These are phyloP conservation scores for Silvanus unidentatus DNA, from an alignment of 2,888 invertebrate species.

Conservation along the genomic window DNA sequence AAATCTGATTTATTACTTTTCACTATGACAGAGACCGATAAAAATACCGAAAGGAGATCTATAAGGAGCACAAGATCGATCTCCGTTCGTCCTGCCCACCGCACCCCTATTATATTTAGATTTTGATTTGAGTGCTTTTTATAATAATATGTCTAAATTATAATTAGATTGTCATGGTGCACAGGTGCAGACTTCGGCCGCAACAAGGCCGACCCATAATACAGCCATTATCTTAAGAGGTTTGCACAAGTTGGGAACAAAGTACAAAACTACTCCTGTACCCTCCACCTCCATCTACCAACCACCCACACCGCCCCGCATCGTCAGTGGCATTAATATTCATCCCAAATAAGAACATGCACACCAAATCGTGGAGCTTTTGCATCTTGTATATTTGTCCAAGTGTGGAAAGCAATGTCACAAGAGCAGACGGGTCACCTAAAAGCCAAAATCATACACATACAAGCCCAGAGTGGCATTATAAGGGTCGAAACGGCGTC, in stretches of 20 bases:
- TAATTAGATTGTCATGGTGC: constrained; percentile 30
- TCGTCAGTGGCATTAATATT: constrained; percentile 1
- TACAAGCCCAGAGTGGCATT: background rate
- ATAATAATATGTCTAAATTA: constrained; percentile 19
- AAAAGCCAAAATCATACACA: background rate
- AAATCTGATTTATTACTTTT: constrained; percentile 17
- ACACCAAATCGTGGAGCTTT: no score
- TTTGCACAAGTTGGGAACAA: constrained; percentile 30
- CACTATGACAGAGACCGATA: background rate
- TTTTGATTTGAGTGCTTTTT: no score
- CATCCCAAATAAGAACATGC: no score
- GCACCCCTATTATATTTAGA: no score
- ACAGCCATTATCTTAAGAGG: constrained; percentile 40
- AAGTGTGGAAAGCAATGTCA: no score
- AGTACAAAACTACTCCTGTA: constrained; percentile 19
- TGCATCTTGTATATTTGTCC: no score
- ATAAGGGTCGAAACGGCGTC: background rate
- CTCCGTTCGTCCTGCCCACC: no score
- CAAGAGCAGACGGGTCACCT: no score
- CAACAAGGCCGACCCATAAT: constrained; percentile 36
- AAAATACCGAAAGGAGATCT: no score
- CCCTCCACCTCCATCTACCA: background rate
- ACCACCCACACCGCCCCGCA: background rate
- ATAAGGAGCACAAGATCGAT: no score
- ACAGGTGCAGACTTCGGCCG: constrained; percentile 33